Evolutionary conservation across 2,888 invertebrate genomes (phyloP), one percentile per base, ranked within the genome.

Genomic region (Scaeva pyrastri): DNA sequence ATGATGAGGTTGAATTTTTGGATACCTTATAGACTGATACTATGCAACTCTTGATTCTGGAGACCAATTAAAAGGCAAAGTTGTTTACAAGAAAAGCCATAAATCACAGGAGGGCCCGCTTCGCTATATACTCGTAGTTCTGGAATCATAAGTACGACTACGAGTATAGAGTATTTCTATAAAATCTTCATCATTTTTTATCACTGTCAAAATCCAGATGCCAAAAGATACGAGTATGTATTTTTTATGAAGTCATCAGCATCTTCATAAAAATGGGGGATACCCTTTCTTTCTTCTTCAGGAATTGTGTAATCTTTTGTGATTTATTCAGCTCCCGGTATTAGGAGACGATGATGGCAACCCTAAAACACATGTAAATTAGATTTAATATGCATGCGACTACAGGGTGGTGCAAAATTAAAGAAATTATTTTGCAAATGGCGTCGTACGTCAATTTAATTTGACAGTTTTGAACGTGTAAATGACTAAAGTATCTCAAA

Each of bases 61-160:
- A 73, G 62, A 56, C 85, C 85, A 85, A 85, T 85, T 85, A 85
- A 81, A 77, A 72, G 58, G 45, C 64, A 14, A 60, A 72, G 45
- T 76, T 81, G 68, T 72, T 76, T 62, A 80, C 66, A 19, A 68
- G 52, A 26, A 39, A 41, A 66, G 52, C 50, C 39, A 83, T 83
- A 78, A 78, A 83, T 83, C 82, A 83, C 31, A 23, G 50, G 39
- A 48, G 58, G 64, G 71, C 39, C 39, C 2, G 2, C 8, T 31
- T 10, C 10, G 12, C 10, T 39, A 10, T 39, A 39, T 39, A 10
- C 21, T 31, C 31, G 3, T 58, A 52, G 48, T 64, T 64, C 26
- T 43, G 43, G 16, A 80, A 36, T 79, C 55, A 50, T 80, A 71
- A 84, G 41, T 26, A 66, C n/a, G n/a, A n/a, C n/a, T n/a, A n/a